Conservation (phyloP, 2,113 vertebrate species). For the Atlantisia rogersi region DNA sequence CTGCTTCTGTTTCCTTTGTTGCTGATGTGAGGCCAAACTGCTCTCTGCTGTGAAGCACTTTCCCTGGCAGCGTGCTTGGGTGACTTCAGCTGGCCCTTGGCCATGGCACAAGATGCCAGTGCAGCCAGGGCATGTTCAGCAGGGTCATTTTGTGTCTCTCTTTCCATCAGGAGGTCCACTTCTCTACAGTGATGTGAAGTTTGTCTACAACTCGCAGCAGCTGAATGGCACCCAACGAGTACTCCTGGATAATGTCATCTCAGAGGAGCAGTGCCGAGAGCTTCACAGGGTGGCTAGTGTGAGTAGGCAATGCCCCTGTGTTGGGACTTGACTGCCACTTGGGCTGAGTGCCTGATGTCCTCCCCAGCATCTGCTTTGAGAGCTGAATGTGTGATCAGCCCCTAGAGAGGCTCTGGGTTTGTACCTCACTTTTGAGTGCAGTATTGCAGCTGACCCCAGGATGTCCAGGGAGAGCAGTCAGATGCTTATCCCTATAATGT, state of each 20-base stretch:
- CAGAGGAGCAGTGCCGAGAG: conserved; percentile 86
- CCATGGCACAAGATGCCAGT: rapidly evolving
- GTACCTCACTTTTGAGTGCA: background rate
- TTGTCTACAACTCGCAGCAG: conserved; percentile 87
- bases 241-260: conserved; percentile 90
- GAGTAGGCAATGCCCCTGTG: background rate
- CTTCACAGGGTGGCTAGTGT: conserved; percentile 88
- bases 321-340: rapidly evolving
- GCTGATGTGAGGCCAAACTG: background rate
- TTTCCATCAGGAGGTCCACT: conserved; percentile 86
- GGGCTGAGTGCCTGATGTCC: background rate
- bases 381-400: background rate
- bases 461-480: background rate
- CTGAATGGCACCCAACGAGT: conserved; percentile 93
- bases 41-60: background rate
- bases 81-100: background rate
- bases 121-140: background rate
- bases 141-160: background rate
- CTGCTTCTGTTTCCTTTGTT: background rate
- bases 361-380: background rate
- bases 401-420: background rate
- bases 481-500: background rate
- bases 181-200: conserved; percentile 81
- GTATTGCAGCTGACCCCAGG: background rate
- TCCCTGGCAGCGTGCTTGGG: rapidly evolving